These are phyloP conservation scores for Pseudomyrmex pallidus DNA, from an alignment of 1,140 invertebrate genomes.

Conservation along the genomic window DNA sequence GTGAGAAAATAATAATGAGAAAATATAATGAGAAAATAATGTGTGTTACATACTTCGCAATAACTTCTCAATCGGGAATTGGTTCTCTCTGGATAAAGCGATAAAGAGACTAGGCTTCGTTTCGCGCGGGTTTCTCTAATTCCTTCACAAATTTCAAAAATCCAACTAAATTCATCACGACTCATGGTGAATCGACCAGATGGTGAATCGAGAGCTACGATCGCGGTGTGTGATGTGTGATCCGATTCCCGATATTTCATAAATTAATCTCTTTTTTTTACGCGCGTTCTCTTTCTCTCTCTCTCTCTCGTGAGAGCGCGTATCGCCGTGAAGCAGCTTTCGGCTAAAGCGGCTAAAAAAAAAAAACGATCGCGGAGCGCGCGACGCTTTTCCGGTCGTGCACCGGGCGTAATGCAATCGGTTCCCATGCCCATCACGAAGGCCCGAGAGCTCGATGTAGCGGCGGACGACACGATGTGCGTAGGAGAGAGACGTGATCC, in stretches of 20 bases:
- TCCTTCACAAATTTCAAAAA: background rate
- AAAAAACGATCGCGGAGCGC: slow-evolving; percentile 22
- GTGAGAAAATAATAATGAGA: too few species aligned
- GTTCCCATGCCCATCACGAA: slow-evolving; percentile 74
- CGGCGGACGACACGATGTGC: slow-evolving; percentile 66
- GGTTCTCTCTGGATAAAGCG: background rate
- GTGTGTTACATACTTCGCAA: background rate
- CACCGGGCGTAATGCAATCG: slow-evolving; percentile 69
- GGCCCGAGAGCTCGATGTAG: slow-evolving; percentile 29
- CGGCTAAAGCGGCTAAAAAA: slow-evolving; percentile 41
- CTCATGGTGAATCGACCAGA: background rate
- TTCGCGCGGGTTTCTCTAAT: background rate
- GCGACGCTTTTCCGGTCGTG: slow-evolving; percentile 46
- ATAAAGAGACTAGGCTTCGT: background rate
- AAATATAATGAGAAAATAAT: background rate
- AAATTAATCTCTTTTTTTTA: slow-evolving; percentile 45
- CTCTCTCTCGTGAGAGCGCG: background rate
- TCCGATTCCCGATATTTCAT: background rate
- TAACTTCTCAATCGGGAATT: slow-evolving; percentile 1
- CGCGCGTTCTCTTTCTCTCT: background rate
- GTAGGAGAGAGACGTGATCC: slow-evolving; percentile 73
- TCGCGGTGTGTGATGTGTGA: background rate
- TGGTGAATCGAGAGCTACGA: background rate
- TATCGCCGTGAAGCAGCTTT: slow-evolving; percentile 19
- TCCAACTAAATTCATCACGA: slow-evolving; percentile 14